Evolutionary conservation across 2,113 vertebrate species (phyloP).

Genomic region (Rana temporaria): DNA sequence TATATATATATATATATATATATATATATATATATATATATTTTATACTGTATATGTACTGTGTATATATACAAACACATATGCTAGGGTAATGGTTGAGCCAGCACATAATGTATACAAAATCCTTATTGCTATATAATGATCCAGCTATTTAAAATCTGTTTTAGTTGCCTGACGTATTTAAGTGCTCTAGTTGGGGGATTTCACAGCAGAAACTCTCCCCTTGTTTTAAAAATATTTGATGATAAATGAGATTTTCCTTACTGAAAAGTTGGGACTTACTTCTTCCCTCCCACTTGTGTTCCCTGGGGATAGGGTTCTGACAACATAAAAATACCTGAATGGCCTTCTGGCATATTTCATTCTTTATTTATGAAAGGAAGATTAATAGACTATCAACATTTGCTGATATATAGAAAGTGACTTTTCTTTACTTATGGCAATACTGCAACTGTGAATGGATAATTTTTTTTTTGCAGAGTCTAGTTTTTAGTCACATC

Average conservation of each 20-base stretch:
- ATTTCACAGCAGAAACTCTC: background rate
- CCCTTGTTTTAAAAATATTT: constrained; percentile 30
- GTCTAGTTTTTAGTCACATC: background rate
- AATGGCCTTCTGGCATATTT: constrained; percentile 43
- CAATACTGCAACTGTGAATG: background rate
- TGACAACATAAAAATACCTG: constrained; percentile 47
- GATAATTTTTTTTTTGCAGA: constrained; percentile 12
- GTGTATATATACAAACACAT: background rate
- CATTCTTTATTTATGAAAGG: constrained; percentile 55
- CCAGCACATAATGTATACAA: background rate
- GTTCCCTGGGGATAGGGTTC: background rate
- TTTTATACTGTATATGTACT: constrained; percentile 6
- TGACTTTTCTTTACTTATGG: constrained; percentile 1
- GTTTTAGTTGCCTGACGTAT: background rate
- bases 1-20: constrained; percentile 25
- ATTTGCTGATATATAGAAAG: constrained; percentile 37
- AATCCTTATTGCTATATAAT: constrained; percentile 1
- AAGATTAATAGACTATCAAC: constrained; percentile 54
- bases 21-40: constrained; percentile 23
- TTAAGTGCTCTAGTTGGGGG: constrained; percentile 22
- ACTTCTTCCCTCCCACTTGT: background rate
- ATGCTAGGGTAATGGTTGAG: background rate
- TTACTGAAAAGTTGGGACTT: constrained; percentile 24
- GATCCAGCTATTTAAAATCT: constrained; percentile 11
- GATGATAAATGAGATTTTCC: constrained; percentile 50